Evolutionary conservation across 1,140 invertebrate species (phyloP), one percentile per base, ranked within the genome.

Genomic region (Bombus balteatus): DNA sequence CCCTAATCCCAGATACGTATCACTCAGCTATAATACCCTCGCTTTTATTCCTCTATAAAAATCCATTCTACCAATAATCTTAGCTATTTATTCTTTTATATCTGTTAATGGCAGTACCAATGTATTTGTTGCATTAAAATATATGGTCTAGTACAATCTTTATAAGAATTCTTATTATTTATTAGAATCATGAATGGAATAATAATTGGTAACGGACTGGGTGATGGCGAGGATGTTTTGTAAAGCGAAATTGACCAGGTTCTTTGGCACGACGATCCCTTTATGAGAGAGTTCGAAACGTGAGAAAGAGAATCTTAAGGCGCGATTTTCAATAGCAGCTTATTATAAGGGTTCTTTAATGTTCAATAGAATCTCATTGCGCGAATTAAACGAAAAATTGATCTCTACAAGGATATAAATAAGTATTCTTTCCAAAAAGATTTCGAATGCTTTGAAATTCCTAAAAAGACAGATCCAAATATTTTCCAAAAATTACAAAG

Each of bases 21-120:
- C 59, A 1, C 8, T 62, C 10, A 4, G 0, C 1, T 3, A 18
- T 6, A 6, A 0, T 1, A 18, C 12, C 28, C 10, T 62, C 8
- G 57, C 22, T 12, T 59, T 59, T 9, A 28, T 28, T 28, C 25
- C 0, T 3, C 57, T 25, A 12, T 28, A 28, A 62, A n/a, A 62
- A 12, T n/a, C 2, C 28, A 62, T n/a, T 28, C 3, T 70, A 39
- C 37, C 10, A 37, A n/a, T n/a, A 15, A n/a, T 28, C 6, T 43
- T 43, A 43, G 28, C 28, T n/a, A 34, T 12, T 72, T 28, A 25
- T 32, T 8, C 18, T 53, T 53, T 22, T 53, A 22, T 53, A 8
- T 53, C 22, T 53, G 18, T 53, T 6, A 53, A 53, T 22, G 15
- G 6, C 47, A 22, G 18, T 22, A 0, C 0, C 18, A 8, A 53